phyloP scores from a whole-genome alignment of 2,113 vertebrate genomes.

The Heloderma charlesbogerti region DNA sequence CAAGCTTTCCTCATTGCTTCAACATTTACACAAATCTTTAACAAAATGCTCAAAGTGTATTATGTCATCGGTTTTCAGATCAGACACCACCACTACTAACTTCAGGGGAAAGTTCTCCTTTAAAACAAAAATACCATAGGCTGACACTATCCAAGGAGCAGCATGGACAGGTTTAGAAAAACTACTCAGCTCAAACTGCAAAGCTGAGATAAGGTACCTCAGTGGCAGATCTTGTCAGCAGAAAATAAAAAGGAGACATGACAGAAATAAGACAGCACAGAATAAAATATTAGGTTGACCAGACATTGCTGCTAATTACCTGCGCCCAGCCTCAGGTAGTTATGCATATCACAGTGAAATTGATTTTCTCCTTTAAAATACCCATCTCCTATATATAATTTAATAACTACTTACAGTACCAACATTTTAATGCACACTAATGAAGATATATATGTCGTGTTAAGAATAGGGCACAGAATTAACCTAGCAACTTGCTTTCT shows the following conservation, averaged over 20 bases:
- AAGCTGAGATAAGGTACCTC: constrained; percentile 33
- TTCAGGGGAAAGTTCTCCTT: background rate
- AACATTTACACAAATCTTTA: background rate
- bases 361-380: background rate
- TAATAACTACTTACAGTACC: background rate
- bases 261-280: background rate
- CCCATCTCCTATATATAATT: background rate
- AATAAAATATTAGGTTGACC: background rate
- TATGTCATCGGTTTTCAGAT: background rate
- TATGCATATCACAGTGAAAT: accelerated
- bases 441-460: constrained; percentile 47
- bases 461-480: constrained; percentile 50
- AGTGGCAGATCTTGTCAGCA: background rate
- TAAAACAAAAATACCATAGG: constrained; percentile 19
- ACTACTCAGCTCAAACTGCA: constrained; percentile 28
- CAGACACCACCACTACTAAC: background rate
- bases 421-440: constrained; percentile 28
- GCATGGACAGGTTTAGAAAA: constrained; percentile 23
- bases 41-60: background rate
- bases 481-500: constrained; percentile 56
- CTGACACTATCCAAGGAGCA: constrained; percentile 3
- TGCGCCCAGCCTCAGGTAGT: background rate
- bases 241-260: background rate
- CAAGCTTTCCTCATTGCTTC: background rate
- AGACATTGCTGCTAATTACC: constrained; percentile 29